phyloP scores from a whole-genome alignment of 2,888 invertebrate genomes.

The Tineola bisselliella region DNA sequence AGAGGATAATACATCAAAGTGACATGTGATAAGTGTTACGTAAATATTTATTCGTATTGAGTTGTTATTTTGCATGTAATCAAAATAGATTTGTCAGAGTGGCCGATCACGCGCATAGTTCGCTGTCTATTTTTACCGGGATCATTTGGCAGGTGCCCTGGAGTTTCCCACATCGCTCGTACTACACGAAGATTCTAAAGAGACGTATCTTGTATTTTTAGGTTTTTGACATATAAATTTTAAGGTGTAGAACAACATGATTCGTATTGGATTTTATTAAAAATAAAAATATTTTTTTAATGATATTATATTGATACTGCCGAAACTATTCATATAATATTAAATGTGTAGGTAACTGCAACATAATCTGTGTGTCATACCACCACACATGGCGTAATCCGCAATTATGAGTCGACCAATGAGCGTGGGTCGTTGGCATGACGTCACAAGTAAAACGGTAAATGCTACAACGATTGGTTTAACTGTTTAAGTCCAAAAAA shows the following conservation, averaged over 20 bases:
- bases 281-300: no score
- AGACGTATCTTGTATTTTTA: neutral
- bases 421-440: no score
- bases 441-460: no score
- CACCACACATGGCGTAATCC: no score
- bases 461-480: no score
- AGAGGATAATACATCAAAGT: neutral
- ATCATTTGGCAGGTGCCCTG: conserved; percentile 56
- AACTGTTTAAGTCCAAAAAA: no score
- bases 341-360: no score
- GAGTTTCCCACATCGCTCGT: conserved; percentile 12
- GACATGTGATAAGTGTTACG: neutral
- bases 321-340: no score
- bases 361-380: no score
- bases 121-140: conserved; percentile 46
- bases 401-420: no score
- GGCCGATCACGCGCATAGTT: conserved; percentile 58
- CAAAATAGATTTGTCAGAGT: conserved; percentile 46
- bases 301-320: no score
- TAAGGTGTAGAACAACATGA: neutral
- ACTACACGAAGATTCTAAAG: neutral
- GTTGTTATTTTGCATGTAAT: conserved; percentile 20
- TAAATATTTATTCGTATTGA: conserved; percentile 5
- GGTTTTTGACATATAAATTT: conserved; percentile 10
- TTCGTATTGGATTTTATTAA: conserved; percentile 17